Percentiles rank a stretch among this genome's conserved stretches.
These are phyloP conservation scores for Brenthis hecate DNA, from an alignment of 2,888 invertebrate genomes.

Conservation along the genomic window DNA sequence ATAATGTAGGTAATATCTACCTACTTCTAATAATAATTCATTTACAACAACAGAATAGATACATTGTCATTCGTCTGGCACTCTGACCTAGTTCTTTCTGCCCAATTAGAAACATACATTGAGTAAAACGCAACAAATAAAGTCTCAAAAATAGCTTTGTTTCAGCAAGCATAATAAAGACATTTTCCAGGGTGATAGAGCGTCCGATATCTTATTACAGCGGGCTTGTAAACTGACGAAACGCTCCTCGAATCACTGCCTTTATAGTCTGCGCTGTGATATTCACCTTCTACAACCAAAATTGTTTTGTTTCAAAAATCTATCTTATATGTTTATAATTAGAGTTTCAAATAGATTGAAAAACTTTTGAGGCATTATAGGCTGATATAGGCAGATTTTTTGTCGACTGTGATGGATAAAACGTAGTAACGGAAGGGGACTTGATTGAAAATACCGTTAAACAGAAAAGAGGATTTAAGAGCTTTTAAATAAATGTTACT, in stretches of 20 bases:
- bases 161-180: conserved; percentile 60
- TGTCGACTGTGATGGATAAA: conserved; percentile 67
- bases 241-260: conserved; percentile 69
- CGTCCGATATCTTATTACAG: conserved; percentile 73
- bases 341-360: conserved; percentile 44
- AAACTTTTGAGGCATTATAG: conserved; percentile 42
- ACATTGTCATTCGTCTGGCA: too few species aligned
- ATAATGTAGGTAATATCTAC: background rate
- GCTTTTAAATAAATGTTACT: conserved; percentile 12
- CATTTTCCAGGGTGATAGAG: conserved; percentile 67
- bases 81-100: too few species aligned
- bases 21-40: background rate
- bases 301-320: conserved; percentile 42
- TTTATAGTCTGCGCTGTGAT: conserved; percentile 65
- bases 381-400: conserved; percentile 68
- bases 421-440: conserved; percentile 54
- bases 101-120: conserved; percentile 34
- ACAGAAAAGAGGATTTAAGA: conserved; percentile 46
- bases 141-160: conserved; percentile 39
- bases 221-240: conserved; percentile 70
- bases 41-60: background rate
- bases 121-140: background rate
- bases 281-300: conserved; percentile 63
- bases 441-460: conserved; percentile 67
- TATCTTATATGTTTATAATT: conserved; percentile 39